Base-by-base conservation (phyloP, 2,797 vertebrate genomes). In the Tolypeutes matacus region DNA sequence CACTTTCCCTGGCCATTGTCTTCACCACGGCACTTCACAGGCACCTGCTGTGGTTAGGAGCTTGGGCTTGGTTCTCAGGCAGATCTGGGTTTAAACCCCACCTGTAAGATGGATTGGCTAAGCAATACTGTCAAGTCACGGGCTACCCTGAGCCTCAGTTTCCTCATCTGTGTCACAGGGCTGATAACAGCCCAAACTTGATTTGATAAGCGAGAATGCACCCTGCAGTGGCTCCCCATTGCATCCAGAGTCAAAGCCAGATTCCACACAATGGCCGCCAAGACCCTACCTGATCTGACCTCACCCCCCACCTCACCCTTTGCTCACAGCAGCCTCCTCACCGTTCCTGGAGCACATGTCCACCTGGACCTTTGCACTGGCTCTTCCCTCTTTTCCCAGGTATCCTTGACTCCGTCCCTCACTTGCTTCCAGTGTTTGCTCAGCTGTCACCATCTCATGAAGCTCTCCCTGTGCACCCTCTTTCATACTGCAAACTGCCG, bases 161-260 rank as follows among this genome's bases (percentile, higher is more conserved):
- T 73, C 51, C 15, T 72, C 15, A 4, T 25, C 67, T 17, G 39
- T 46, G 5, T 42, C 23, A 0, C 0, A 2, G 49, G 29, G 17
- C 4, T 21, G 73, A 46, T 29, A 4, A 51, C 0, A 18, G 82
- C 29, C 9, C 42, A 36, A 1, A 2, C 10, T 51, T 58, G 67
- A 42, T 31, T 1, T 23, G 53, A 2, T 31, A 31, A 42, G 56
- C 31, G 36, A 27, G 51, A 20, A 27, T 1, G 31, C 29, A 29
- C 34, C 18, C 34, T 8, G 1, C 3, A 0, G 0, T 0, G 15
- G 14, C 11, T 9, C 42, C 56, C 18, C 0, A 0, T 13, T 7
- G 39, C 25, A 13, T 20, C 49, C 3, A 0, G 46, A 83, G 46
- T 56, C 76, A 62, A 62, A 36, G 9, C 6, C 18, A 12, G 25